Percentiles rank a stretch among this genome's conserved stretches.
Evolutionary conservation across 1,140 invertebrate species (phyloP).

Genomic region (Tribolium madens): DNA sequence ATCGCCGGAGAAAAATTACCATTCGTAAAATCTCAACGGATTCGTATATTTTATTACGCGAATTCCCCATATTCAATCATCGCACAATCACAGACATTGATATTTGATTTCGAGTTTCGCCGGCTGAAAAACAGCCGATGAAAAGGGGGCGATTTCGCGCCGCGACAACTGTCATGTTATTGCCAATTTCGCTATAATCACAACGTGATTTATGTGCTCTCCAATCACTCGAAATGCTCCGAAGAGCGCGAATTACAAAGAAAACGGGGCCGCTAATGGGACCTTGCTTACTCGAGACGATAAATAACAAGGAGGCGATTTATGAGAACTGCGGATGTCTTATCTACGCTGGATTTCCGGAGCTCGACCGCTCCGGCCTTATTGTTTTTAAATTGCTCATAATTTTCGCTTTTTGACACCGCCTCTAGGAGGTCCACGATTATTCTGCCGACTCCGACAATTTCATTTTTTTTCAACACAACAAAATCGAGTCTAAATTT

Average conservation of each 20-base stretch:
- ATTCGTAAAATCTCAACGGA: not conserved
- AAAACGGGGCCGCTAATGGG: slow-evolving; percentile 11
- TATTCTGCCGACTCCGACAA: not conserved
- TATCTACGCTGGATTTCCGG: not conserved
- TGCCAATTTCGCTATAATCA: slow-evolving; percentile 12
- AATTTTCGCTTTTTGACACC: not conserved
- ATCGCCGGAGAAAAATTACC: not conserved
- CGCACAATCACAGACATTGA: slow-evolving; percentile 33
- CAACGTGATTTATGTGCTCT: not conserved
- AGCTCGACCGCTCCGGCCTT: not conserved
- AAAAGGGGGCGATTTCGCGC: not conserved
- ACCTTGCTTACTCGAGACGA: slow-evolving; percentile 12
- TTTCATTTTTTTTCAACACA: not conserved
- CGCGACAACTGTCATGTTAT: slow-evolving; percentile 7
- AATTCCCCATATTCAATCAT: slow-evolving; percentile 42
- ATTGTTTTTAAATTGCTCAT: slow-evolving; percentile 28
- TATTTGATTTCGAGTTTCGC: slow-evolving; percentile 25
- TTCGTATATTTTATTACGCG: slow-evolving; percentile 18
- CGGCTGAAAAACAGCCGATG: not conserved
- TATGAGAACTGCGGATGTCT: slow-evolving; percentile 2
- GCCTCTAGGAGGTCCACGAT: not conserved
- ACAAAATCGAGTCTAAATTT: too few species aligned
- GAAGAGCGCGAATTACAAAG: slow-evolving; percentile 7
- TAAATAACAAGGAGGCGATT: slow-evolving; percentile 12
- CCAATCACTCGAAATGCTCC: not conserved